Evolutionary conservation across 1,140 invertebrate species (phyloP).

Genomic region (Bilobella aurantiaca): DNA sequence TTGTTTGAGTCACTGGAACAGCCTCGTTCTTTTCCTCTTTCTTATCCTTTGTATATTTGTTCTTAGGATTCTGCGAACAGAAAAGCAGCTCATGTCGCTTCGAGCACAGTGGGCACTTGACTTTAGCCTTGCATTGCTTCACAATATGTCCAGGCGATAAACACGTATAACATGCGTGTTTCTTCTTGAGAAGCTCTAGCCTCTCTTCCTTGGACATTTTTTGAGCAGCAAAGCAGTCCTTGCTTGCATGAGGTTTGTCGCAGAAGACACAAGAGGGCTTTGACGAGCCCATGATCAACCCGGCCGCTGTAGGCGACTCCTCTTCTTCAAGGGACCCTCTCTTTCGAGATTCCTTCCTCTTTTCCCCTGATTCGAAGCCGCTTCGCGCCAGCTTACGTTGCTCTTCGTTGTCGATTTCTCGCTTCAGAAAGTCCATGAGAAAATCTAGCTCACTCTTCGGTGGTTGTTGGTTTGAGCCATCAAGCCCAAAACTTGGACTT

Average conservation of each 20-base stretch:
- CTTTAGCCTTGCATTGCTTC: not conserved
- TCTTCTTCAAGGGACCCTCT: not conserved
- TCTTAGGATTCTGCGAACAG: not conserved
- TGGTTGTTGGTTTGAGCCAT: not conserved
- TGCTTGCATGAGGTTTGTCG: not conserved
- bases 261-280: not conserved
- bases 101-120: not conserved
- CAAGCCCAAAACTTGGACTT: not conserved
- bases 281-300: not conserved
- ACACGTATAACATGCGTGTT: not conserved
- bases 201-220: not conserved
- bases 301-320: not conserved
- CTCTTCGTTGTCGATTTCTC: slow-evolving; percentile 31
- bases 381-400: not conserved
- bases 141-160: not conserved
- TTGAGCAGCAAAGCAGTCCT: not conserved
- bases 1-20: not conserved
- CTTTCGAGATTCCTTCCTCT: not conserved
- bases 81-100: not conserved
- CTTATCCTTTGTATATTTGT: not conserved
- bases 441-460: slow-evolving; percentile 14
- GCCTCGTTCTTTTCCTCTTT: not conserved
- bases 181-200: not conserved
- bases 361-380: not conserved
- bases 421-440: slow-evolving; percentile 35